A percentile compares a stretch with the other conserved stretches of the same genome.
These are phyloP conservation scores for Steromphala cineraria DNA, from an alignment of 2,888 invertebrate species.

Conservation along the genomic window DNA sequence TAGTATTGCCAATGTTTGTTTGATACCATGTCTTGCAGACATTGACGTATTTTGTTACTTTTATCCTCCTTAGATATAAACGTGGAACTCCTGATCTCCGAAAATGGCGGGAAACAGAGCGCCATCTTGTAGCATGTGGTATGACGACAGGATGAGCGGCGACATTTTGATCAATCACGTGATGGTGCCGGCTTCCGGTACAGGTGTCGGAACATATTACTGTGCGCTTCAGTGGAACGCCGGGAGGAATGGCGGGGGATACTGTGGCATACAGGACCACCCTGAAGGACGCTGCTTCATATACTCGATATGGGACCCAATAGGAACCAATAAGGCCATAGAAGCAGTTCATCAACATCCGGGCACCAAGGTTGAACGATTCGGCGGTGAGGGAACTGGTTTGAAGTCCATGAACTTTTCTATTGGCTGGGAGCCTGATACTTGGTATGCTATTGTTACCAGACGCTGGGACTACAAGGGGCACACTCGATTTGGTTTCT, in stretches of 20 bases:
- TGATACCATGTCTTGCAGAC: too few relatives aligned
- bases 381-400: constrained; percentile 56
- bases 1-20: too few relatives aligned
- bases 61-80: too few relatives aligned
- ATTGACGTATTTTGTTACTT: too few relatives aligned
- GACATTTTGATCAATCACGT: constrained; percentile 54
- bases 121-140: constrained; percentile 49
- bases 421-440: constrained; percentile 52
- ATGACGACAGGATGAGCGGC: constrained; percentile 40
- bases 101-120: constrained; percentile 41
- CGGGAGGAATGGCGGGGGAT: constrained; percentile 52
- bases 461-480: constrained; percentile 49
- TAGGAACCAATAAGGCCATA: constrained; percentile 47
- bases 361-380: constrained; percentile 47
- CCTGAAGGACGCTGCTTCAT: constrained; percentile 49
- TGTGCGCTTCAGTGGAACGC: constrained; percentile 55
- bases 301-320: constrained; percentile 56
- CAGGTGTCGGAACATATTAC: constrained; percentile 51
- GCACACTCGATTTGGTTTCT: constrained; percentile 46
- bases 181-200: constrained; percentile 43
- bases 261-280: constrained; percentile 59
- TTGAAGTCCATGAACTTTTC: constrained; percentile 58
- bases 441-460: constrained; percentile 51
- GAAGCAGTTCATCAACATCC: constrained; percentile 34
- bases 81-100: too few relatives aligned